Evolutionary conservation across 2,113 vertebrate genomes (phyloP).

Genomic region (Propithecus coquereli): DNA sequence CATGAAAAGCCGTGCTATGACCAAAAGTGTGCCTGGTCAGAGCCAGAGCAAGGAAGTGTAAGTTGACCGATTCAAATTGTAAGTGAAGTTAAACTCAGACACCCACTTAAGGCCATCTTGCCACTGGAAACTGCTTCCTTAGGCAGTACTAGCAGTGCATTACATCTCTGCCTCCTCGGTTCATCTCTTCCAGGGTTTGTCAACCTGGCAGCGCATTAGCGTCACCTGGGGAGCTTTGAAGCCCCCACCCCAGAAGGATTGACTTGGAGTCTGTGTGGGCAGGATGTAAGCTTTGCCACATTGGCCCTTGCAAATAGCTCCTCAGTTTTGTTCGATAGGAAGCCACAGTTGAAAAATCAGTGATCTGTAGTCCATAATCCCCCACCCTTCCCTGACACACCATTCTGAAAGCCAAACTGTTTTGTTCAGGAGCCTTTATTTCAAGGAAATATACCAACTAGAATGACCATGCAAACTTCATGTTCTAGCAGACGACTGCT

Average conservation of each 20-base stretch:
- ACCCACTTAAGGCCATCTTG: neutral
- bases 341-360: neutral
- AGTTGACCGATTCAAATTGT: neutral
- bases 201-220: neutral
- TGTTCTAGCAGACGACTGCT: neutral
- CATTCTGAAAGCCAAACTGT: neutral
- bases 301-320: neutral
- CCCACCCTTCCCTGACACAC: too few species aligned
- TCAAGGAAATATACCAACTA: neutral
- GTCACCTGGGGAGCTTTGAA: neutral
- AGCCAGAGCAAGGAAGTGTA: neutral
- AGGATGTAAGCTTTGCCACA: neutral
- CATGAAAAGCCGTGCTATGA: neutral
- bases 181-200: neutral
- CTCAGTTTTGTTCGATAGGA: neutral
- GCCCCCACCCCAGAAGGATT: neutral
- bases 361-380: neutral
- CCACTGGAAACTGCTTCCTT: neutral
- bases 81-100: neutral
- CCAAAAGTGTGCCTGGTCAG: neutral
- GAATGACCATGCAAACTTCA: neutral
- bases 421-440: constrained; percentile 28
- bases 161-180: neutral
- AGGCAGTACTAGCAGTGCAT: too few species aligned
- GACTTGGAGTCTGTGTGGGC: neutral